Conservation (phyloP, 2,888 invertebrate genomes). For the Cephus pygmeus region DNA sequence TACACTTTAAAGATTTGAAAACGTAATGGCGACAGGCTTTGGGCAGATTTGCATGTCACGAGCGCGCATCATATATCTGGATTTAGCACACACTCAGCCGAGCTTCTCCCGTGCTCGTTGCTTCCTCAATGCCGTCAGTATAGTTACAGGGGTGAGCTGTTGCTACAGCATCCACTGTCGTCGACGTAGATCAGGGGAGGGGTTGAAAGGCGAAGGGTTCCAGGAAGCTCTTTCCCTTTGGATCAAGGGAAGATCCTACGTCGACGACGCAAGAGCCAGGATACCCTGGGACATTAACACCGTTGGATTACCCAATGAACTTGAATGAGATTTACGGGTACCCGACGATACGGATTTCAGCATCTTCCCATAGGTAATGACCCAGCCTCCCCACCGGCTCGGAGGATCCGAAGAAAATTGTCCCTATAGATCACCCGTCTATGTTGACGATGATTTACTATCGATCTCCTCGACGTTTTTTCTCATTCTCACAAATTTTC, state of each 20-base stretch:
- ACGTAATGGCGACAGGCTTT: slow-evolving; percentile 65
- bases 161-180: background rate
- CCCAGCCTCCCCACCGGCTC: background rate
- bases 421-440: background rate
- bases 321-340: slow-evolving; percentile 59
- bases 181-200: slow-evolving; percentile 1
- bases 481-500: background rate
- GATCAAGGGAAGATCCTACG: slow-evolving; percentile 50
- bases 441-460: background rate
- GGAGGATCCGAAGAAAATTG: background rate
- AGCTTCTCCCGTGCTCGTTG: slow-evolving; percentile 26
- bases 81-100: slow-evolving; percentile 57
- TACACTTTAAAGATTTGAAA: slow-evolving; percentile 67
- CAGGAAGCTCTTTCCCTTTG: slow-evolving; percentile 44
- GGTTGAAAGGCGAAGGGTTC: slow-evolving; percentile 29
- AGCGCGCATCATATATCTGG: slow-evolving; percentile 66
- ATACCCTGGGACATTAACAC: slow-evolving; percentile 60
- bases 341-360: background rate
- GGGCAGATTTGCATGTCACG: slow-evolving; percentile 66
- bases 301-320: slow-evolving; percentile 63
- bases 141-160: background rate
- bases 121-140: background rate
- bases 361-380: background rate
- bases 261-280: slow-evolving; percentile 22
- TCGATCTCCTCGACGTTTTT: background rate